Evolutionary conservation across 2,797 vertebrate genomes (phyloP), one percentile per base, ranked within the genome.

Genomic region (Enoplosus armatus): DNA sequence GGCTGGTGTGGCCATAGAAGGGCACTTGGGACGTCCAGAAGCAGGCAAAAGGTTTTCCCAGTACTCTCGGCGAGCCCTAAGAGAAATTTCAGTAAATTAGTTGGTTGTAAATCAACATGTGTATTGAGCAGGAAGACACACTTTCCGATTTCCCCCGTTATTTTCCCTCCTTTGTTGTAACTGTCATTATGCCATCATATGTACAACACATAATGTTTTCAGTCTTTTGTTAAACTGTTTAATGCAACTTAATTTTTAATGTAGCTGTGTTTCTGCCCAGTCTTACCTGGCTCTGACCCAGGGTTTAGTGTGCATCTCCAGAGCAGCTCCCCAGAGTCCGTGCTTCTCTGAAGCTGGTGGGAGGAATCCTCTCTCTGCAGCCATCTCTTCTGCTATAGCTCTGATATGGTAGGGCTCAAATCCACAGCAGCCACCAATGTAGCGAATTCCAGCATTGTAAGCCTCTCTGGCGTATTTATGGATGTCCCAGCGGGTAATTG

Each of bases 331-430:
- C 97, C 96, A 98, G 59, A 84, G 93, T 15, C 95, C 96, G 1
- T 98, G 97, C 56, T 98, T 98, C 54, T 97, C 93, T 10, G 96
- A 97, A 14, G 94, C 97, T 12, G 84, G 80, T 3, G 97, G 96
- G 75, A 96, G 89, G 90, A 95, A 93, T 6, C 97, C 96, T 77
- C 95, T 96, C 87, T 98, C 96, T 18, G 91, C 90, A 45, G 91
- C 93, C 88, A 97, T 85, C 83, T 98, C 97, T 81, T 98, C 97
- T 8, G 96, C 93, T 78, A 97, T 93, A 0, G 97, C 97, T 85
- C 97, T 93, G 86, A 96, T 89, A n/a, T 98, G 97, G 55, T 97
- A 98, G 0, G 97, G 92, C 89, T 98, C 97, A 81, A 97, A 98
- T 26, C 97, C 97, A 77, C 97, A 98, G 93, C 97, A 98, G 65